Evolutionary conservation across 1,140 invertebrate species (phyloP), one percentile per base, ranked within the genome.

Genomic region (Triops longicaudatus): DNA sequence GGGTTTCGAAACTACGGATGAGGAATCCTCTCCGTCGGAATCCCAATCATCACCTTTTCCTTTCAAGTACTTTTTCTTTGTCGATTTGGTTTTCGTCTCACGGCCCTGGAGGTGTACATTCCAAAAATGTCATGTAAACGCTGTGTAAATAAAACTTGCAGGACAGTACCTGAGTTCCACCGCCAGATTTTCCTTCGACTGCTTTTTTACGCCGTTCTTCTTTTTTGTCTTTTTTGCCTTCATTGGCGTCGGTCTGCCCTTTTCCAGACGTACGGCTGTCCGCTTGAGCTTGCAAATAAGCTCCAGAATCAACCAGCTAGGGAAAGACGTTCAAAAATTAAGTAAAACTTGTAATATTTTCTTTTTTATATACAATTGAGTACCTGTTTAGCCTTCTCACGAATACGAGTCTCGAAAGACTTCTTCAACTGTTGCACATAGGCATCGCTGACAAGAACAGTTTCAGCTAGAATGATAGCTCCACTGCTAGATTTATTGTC

Each of bases 81-180:
- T 92, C 7, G 95, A 92, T 84, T 96, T 97, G 0, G 93, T 98
- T 86, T 97, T 98, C 0, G 95, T 96, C 86, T 98, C 96, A 76
- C 96, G 87, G 0, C 96, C 96, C 85, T 85, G 79, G 26, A n/a
- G 79, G 77, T 79, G 17, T 74, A 78, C 37, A 26, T 27, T 0
- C 26, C 11, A 75, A n/a, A 0, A 12, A 17, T 6, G 10, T 75
- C 17, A 41, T 26, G 37, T 44, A 73, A 3, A 28, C 3, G 42
- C 28, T 26, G 28, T 26, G 2, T 26, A n/a, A 37, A n/a, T 27
- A 73, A n/a, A 4, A 73, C 0, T n/a, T 11, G 27, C 17, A 50
- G 22, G 37, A 22, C 11, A 28, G 41, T 73, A 84, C 83, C 81
- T 97, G 95, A 41, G 90, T 90, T 14, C 95, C 95, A 43, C 96